Percentiles rank a stretch among this genome's conserved stretches.
These are phyloP conservation scores for Teleopsis dalmanni DNA, from an alignment of 1,140 invertebrate genomes.

Conservation along the genomic window DNA sequence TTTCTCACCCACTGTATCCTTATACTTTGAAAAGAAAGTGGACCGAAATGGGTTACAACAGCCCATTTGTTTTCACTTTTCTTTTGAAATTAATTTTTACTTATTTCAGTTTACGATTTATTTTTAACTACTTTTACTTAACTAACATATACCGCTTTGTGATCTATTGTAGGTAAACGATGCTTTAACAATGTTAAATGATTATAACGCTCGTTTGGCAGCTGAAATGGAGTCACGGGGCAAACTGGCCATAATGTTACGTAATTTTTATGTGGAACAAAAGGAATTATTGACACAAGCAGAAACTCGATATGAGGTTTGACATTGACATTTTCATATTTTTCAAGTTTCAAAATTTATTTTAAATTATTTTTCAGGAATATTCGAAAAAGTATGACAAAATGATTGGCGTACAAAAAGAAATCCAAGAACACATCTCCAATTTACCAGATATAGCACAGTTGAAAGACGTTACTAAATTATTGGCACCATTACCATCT, in stretches of 20 bases:
- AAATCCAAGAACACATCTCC: constrained; percentile 85
- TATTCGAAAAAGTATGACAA: constrained; percentile 80
- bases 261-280: constrained; percentile 79
- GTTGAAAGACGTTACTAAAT: constrained; percentile 82
- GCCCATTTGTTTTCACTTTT: no score
- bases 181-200: constrained; percentile 73
- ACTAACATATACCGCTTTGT: no score
- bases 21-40: no score
- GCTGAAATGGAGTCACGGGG: constrained; percentile 83
- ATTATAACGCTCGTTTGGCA: constrained; percentile 80
- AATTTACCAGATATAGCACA: constrained; percentile 87
- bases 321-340: neutral
- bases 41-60: no score
- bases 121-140: no score
- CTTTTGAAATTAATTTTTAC: no score
- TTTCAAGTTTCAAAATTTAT: neutral
- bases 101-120: no score
- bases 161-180: constrained; percentile 68
- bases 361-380: constrained; percentile 55
- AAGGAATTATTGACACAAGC: constrained; percentile 75
- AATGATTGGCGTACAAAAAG: constrained; percentile 72
- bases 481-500: constrained; percentile 83
- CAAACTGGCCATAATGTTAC: constrained; percentile 74
- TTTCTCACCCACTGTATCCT: no score
- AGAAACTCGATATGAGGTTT: constrained; percentile 75